Evolutionary conservation across 2,113 vertebrate genomes (phyloP), one percentile per base, ranked within the genome.

Genomic region (Passer montanus): DNA sequence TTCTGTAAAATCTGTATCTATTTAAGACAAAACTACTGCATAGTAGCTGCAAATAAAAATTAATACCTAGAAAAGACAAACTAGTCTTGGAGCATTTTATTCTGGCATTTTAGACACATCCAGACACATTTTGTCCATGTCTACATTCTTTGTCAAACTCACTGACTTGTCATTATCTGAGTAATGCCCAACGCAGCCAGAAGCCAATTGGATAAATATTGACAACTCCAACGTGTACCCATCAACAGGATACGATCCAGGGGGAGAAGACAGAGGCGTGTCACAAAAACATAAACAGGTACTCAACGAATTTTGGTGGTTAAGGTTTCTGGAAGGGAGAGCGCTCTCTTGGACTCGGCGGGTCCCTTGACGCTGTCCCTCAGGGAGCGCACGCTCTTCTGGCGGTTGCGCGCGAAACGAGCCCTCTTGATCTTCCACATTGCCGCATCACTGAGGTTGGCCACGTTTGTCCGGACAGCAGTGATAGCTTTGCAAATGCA

Each of bases 351-450:
- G 80, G 99, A 99, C 83, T 99, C 98, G 3, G 96, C 63, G 0
- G 98, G 98, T 31, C 98, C 99, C 93, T 98, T 99, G 79, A 99
- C 99, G 26, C 99, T 99, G 98, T 99, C 99, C 35, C 99, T 97
- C 52, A 99, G 98, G 13, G 99, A 99, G 9, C 99, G 98, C 82
- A 99, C 99, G 4, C 99, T 99, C 98, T 99, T 99, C 98, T 99
- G 99, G 1, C 98, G 98, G 93, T 99, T 99, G n/a, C 99, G 98
- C 22, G 99, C 99, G 62, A 99, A 99, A 55, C 99, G 99, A 30
- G 99, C 99, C 64, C 99, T 98, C 89, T 99, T 98, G 97, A 99
- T 99, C 98, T 99, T 99, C 99, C 99, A 99, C 98, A 99, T 97
- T 0, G 99, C 99, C 2, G 99, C 98, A 20, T 99, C 99, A 9